A percentile compares a stretch with the other conserved stretches of the same genome.
Evolutionary conservation across 2,113 vertebrate genomes (phyloP).

Genomic region (Manacus vitellinus): DNA sequence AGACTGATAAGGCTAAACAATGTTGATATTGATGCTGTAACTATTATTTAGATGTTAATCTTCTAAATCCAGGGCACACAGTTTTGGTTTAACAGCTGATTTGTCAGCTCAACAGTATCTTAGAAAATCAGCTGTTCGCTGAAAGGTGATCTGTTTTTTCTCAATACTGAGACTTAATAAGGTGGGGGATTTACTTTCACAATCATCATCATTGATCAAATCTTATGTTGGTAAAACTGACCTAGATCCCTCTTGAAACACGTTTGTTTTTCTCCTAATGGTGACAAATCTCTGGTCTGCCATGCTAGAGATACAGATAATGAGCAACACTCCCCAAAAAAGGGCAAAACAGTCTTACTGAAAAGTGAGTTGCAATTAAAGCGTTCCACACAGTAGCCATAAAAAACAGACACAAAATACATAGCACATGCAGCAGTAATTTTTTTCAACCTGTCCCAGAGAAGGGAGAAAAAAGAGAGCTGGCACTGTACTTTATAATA

Average conservation of each 20-base stretch:
- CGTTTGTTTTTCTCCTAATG: neutral
- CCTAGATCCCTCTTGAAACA: neutral
- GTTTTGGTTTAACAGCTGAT: neutral
- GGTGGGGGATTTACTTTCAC: neutral
- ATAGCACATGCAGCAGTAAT: neutral
- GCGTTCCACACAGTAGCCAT: neutral
- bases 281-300: neutral
- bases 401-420: neutral
- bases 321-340: neutral
- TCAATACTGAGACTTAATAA: neutral
- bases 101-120: neutral
- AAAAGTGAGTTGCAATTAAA: neutral
- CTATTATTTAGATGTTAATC: neutral
- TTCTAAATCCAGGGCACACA: neutral
- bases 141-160: neutral
- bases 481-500: neutral
- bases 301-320: neutral
- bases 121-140: neutral
- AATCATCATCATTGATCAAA: neutral
- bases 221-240: neutral
- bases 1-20: neutral
- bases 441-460: neutral
- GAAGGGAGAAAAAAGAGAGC: neutral
- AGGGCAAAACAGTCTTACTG: neutral
- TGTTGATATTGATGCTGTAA: neutral